These are phyloP conservation scores for Pachypanchax playfairii DNA, from an alignment of 2,113 vertebrate species.

Conservation along the genomic window DNA sequence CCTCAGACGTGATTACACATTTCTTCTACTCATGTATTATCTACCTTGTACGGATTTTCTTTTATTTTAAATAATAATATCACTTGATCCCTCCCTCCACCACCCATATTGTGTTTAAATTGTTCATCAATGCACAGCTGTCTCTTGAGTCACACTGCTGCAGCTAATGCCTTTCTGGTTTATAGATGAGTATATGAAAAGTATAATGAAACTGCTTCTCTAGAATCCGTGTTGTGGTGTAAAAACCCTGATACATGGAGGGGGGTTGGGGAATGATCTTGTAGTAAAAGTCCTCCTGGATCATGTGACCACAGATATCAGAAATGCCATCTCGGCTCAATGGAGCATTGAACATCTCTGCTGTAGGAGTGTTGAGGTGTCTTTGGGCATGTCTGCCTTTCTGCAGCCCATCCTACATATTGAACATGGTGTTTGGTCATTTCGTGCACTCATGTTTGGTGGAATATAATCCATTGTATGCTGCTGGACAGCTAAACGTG, in stretches of 20 bases:
- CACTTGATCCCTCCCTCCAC: neutral
- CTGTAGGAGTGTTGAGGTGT: constrained; percentile 24
- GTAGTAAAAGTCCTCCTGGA: constrained; percentile 75
- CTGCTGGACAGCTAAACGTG: constrained; percentile 51
- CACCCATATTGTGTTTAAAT: neutral
- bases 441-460: constrained; percentile 34
- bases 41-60: no score
- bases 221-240: constrained; percentile 59
- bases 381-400: constrained; percentile 6
- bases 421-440: constrained; percentile 28
- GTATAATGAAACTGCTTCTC: constrained; percentile 66
- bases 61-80: constrained; percentile 5
- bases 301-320: constrained; percentile 74
- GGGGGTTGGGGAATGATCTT: constrained; percentile 53
- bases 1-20: no score
- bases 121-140: constrained; percentile 40
- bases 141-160: constrained; percentile 28
- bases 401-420: constrained; percentile 21
- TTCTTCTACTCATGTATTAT: neutral
- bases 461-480: constrained; percentile 54
- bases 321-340: constrained; percentile 71
- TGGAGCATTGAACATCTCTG: constrained; percentile 39
- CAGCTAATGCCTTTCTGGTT: constrained; percentile 57
- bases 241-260: constrained; percentile 63
- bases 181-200: constrained; percentile 53